Evolutionary conservation across 2,888 invertebrate genomes (phyloP), one percentile per base, ranked within the genome.

Genomic region (Bombyx huttoni): DNA sequence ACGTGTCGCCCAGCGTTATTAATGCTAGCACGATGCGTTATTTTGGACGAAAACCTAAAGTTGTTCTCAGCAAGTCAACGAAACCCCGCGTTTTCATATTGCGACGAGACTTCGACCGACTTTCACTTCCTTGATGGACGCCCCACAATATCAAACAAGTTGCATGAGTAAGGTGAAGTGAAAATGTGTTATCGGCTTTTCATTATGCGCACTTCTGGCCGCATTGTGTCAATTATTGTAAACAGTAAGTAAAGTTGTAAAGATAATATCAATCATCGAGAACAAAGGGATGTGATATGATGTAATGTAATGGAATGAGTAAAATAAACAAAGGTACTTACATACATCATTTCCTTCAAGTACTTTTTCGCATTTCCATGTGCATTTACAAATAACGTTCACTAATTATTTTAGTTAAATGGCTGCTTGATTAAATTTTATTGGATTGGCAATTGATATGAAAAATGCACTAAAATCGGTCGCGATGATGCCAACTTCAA

Each of bases 121-220:
- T 81, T 80, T 78, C 80, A 78, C 80, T 78, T 76, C 74, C 65
- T 63, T 64, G 58, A 56, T 58, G 54, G 59, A 49, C 58, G 60
- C 58, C 56, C 40, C 47, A 47, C 14, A 9, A 47, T 8, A 47
- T 47, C 40, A 40, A 40, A 40, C 40, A 40, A 40, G 40, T 40
- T 40, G 40, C 40, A 40, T 40, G 40, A 40, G 40, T 40, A 40
- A 40, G n/a, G n/a, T 47, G 47, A 8, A 47, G n/a, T 47, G 47
- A 8, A n/a, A 47, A 13, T 14, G 47, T 14, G 47, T 47, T 47
- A 13, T 47, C 13, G 8, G n/a, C 8, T 47, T 47, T 47, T n/a
- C 14, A 13, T 13, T 13, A 12, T 47, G 13, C 24, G 24, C 5
- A 24, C 5, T 13, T 13, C 14, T 13, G 7, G 10, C 7, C 24